These are phyloP conservation scores for Columba guinea DNA, from an alignment of 2,797 vertebrate genomes.

Conservation along the genomic window DNA sequence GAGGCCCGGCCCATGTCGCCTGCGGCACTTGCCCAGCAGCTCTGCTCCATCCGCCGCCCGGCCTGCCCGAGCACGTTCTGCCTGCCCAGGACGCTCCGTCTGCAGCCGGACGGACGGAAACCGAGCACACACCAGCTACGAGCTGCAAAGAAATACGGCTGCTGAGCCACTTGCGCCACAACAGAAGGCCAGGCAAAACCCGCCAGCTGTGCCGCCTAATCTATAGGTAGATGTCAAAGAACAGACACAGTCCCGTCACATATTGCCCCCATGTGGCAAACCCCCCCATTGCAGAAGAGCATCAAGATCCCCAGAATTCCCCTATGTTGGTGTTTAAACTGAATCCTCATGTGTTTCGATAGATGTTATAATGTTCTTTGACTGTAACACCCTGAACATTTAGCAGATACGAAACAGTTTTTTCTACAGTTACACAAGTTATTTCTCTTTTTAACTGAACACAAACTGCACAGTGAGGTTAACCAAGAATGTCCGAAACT, in stretches of 20 bases:
- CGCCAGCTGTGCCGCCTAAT: rapidly evolving
- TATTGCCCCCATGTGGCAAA: slow-evolving; percentile 28
- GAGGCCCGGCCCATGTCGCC: not conserved
- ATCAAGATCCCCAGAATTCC: not conserved
- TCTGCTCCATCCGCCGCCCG: not conserved
- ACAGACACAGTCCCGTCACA: not conserved
- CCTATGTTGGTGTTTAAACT: not conserved
- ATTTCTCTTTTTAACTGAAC: not conserved
- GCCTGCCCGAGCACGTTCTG: not conserved
- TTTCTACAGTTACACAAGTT: not conserved
- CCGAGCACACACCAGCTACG: not conserved
- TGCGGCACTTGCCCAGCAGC: not conserved
- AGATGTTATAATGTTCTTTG: no score
- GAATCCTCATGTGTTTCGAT: not conserved
- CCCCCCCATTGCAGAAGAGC: not conserved
- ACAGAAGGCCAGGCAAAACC: not conserved
- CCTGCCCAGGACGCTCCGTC: not conserved
- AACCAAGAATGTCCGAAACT: not conserved
- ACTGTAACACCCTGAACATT: not conserved
- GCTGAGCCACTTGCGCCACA: not conserved
- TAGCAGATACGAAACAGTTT: not conserved
- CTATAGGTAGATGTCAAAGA: not conserved
- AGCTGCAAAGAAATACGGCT: not conserved
- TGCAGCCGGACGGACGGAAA: not conserved
- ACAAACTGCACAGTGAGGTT: not conserved